Base-by-base conservation (phyloP, 2,888 invertebrate genomes). In the Heliconius cydno region DNA sequence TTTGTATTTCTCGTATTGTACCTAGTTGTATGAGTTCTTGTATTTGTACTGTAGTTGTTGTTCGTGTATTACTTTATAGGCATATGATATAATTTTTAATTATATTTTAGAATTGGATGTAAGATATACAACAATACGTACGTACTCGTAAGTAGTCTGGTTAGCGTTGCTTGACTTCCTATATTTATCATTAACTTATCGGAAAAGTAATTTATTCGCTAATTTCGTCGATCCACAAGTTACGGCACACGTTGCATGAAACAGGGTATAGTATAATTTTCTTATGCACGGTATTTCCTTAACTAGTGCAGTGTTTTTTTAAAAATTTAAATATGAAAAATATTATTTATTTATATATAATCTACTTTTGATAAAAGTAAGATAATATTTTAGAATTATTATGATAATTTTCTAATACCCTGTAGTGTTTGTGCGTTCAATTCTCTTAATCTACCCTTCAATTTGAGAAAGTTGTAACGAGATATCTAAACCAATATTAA, bases 121-220 rank as follows among this genome's bases (percentile, higher is more conserved):
- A 57, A 34, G 12, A 72, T 10, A 9, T 71, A n/a, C 15, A 10
- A n/a, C 57, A 73, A 57, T 13, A 22, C n/a, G 13, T 57, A 52
- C 57, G 19, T 7, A 7, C 19, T 52, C 19, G 7, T 52, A 52
- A 22, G 52, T 52, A 22, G 52, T 72, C 10, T 52, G 25, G 22
- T 12, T 22, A 73, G 30, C 34, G 30, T 57, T 22, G 6, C 57
- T 34, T n/a, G 72, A 65, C 78, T 78, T 78, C 74, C 79, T 70
- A 70, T 60, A 74, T 75, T 63, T 75, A 75, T 70, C 75, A 79
- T 75, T 79, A 74, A 74, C n/a, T 78, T 60, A 73, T 74, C 67
- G 78, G 78, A 67, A 73, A 60, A 73, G 34, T 34, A 15, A 60
- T n/a, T 70, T 25, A 25, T 70, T 73, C 34, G 73, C 60, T 60